phyloP scores from a whole-genome alignment of 2,888 invertebrate genomes.

The Acutogordius australiensis region DNA sequence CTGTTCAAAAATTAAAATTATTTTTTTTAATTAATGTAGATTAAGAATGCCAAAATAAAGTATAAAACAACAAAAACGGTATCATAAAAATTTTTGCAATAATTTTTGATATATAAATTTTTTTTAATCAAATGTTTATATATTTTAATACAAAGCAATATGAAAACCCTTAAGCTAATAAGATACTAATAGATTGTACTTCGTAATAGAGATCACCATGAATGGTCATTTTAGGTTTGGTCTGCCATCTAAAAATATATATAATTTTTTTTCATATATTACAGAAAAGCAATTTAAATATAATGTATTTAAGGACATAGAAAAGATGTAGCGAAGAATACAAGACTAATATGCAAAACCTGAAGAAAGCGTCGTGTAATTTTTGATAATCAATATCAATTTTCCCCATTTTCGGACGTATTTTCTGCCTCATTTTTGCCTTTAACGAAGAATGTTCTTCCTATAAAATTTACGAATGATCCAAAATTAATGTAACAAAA shows the following conservation, averaged over 20 bases:
- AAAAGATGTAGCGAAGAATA: too few relatives aligned
- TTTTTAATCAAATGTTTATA: too few relatives aligned
- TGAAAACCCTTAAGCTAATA: too few relatives aligned
- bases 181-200: too few relatives aligned
- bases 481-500: neutral
- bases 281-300: neutral
- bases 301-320: neutral
- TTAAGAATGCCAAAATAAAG: too few relatives aligned
- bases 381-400: constrained; percentile 99
- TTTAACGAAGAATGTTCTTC: constrained; percentile 31
- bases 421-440: constrained; percentile 81
- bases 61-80: too few relatives aligned
- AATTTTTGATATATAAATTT: too few relatives aligned
- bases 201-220: constrained; percentile 96
- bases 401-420: constrained; percentile 86
- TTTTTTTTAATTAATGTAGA: too few relatives aligned
- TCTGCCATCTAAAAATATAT: constrained; percentile 50
- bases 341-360: constrained; percentile 25
- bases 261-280: neutral
- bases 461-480: constrained; percentile 15
- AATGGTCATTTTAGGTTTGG: constrained; percentile 90
- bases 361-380: constrained; percentile 91
- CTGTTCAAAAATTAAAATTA: constrained; percentile 17
- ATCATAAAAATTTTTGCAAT: too few relatives aligned
- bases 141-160: too few relatives aligned